A percentile compares a stretch with the other conserved stretches of the same genome.
These are phyloP conservation scores for Formica aserva DNA, from an alignment of 2,888 invertebrate species.

Conservation along the genomic window DNA sequence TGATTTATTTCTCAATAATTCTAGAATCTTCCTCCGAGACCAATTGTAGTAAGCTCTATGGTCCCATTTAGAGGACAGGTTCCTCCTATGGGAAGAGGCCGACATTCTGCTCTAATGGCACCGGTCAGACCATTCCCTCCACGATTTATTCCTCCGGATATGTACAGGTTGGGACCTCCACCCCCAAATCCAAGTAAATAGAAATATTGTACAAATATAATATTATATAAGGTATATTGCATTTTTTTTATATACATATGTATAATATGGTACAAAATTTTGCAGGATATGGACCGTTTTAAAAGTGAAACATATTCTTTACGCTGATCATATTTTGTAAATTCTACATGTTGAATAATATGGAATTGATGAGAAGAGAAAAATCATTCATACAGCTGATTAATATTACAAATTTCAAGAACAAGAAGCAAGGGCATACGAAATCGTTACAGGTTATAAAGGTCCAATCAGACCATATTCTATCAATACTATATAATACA, in stretches of 20 bases:
- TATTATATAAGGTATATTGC: background rate
- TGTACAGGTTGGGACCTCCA: conserved; percentile 64
- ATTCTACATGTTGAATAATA: background rate
- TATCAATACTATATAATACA: background rate
- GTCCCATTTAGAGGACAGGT: conserved; percentile 74
- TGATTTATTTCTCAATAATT: background rate
- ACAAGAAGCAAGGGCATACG: background rate
- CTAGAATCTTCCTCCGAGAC: conserved; percentile 73
- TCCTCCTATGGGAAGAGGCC: conserved; percentile 65
- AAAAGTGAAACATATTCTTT: background rate
- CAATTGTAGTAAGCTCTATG: conserved; percentile 76
- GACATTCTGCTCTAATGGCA: conserved; percentile 69
- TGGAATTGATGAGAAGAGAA: background rate
- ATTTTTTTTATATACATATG: background rate
- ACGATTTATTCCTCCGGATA: conserved; percentile 72
- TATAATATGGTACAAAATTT: conserved; percentile 10
- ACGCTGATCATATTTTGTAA: background rate
- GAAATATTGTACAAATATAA: background rate
- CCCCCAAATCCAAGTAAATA: conserved; percentile 64
- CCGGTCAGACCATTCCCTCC: conserved; percentile 74
- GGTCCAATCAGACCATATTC: background rate
- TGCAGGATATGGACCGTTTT: conserved; percentile 68
- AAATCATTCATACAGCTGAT: background rate
- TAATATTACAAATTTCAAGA: background rate
- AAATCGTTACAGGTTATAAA: background rate